These are phyloP conservation scores for Prolemur simus DNA, from an alignment of 2,113 vertebrate species.

Conservation along the genomic window DNA sequence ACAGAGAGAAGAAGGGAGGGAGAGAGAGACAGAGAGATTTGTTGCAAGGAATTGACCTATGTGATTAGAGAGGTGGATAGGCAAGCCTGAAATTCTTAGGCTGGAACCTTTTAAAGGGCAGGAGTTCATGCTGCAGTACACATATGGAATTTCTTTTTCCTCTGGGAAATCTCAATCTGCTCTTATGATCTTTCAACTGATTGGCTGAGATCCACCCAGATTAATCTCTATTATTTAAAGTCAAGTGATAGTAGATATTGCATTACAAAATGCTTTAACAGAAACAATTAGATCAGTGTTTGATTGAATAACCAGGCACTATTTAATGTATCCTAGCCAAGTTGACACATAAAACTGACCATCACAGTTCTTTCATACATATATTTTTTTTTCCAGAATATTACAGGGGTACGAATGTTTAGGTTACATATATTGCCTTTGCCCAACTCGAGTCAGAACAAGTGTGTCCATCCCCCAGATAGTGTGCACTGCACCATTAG, in stretches of 20 bases:
- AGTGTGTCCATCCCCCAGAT: too few relatives aligned
- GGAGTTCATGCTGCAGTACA: not conserved
- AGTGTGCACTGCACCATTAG: too few relatives aligned
- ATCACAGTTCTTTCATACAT: not conserved
- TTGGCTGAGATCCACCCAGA: not conserved
- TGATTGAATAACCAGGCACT: not conserved
- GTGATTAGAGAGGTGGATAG: not conserved
- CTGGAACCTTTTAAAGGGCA: not conserved
- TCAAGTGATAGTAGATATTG: not conserved
- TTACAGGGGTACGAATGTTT: too few relatives aligned
- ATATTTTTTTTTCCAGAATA: too few relatives aligned
- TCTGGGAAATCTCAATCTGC: not conserved
- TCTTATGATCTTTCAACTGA: not conserved
- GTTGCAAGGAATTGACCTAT: not conserved
- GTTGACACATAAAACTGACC: not conserved
- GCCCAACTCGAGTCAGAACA: too few relatives aligned
- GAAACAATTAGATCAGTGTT: not conserved
- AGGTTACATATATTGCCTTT: too few relatives aligned
- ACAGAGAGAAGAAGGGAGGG: not conserved
- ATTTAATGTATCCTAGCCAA: not conserved
- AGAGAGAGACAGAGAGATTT: too few relatives aligned
- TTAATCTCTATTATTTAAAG: conserved; percentile 21
- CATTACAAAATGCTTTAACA: not conserved
- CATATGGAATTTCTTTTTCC: not conserved
- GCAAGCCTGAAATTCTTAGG: not conserved